Percentiles rank a stretch among this genome's conserved stretches.
Conservation (phyloP, 1,140 invertebrate species). For the Dendrolimus kikuchii region DNA sequence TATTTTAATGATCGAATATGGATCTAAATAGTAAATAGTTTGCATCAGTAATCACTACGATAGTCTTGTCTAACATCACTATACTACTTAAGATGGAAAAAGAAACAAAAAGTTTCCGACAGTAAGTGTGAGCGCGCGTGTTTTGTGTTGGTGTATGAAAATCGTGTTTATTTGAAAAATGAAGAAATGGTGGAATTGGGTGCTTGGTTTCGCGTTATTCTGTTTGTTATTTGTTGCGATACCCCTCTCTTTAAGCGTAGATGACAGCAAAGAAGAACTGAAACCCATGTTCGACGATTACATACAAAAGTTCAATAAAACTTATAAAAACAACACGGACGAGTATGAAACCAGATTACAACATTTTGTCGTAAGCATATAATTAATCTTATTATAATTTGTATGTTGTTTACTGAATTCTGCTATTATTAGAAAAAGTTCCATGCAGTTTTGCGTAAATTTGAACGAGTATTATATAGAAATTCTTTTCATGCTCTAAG, state of each 20-base stretch:
- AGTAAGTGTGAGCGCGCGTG: not conserved
- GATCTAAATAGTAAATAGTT: no score
- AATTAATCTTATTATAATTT: constrained; percentile 8
- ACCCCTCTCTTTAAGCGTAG: constrained; percentile 32
- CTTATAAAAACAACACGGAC: constrained; percentile 73
- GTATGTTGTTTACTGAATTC: no score
- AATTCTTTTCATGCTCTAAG: no score
- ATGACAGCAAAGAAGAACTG: constrained; percentile 31
- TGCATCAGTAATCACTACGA: no score
- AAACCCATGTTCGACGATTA: constrained; percentile 75
- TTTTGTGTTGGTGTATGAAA: constrained; percentile 3
- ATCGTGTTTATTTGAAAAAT: constrained; percentile 32
- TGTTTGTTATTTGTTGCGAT: constrained; percentile 54
- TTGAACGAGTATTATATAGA: no score
- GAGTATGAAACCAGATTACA: constrained; percentile 75
- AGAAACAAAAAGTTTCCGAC: not conserved
- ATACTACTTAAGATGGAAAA: no score
- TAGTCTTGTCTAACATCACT: no score
- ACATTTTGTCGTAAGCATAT: constrained; percentile 77
- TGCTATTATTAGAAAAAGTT: no score
- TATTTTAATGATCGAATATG: no score
- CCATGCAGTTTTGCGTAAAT: no score
- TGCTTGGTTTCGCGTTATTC: constrained; percentile 38
- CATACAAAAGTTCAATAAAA: constrained; percentile 78
- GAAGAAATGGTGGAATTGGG: constrained; percentile 61